Conservation (phyloP, 2,113 vertebrate genomes). For the Stigmatopora nigra region DNA sequence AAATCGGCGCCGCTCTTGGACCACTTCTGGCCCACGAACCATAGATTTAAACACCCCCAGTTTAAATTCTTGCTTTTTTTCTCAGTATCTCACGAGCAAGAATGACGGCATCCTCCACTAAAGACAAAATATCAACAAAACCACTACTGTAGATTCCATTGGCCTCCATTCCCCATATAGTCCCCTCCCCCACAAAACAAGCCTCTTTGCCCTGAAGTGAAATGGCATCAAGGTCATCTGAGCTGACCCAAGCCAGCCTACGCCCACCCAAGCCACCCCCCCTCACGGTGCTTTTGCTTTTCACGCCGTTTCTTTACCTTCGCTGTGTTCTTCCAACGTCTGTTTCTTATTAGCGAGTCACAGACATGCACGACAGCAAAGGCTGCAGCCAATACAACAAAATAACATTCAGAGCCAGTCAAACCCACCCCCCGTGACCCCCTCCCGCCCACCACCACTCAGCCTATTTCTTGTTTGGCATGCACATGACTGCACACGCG, state of each 20-base stretch:
- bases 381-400: slow-evolving; percentile 9
- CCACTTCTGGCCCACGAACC: too few species aligned
- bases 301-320: slow-evolving; percentile 23
- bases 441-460: background rate
- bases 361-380: background rate
- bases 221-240: slow-evolving; percentile 65
- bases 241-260: slow-evolving; percentile 28
- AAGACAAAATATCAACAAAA: slow-evolving; percentile 49
- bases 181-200: slow-evolving; percentile 4
- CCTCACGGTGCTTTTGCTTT: slow-evolving; percentile 4
- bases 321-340: slow-evolving; percentile 1
- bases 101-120: slow-evolving; percentile 12
- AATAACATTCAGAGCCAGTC: background rate
- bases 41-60: too few species aligned
- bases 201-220: slow-evolving; percentile 35
- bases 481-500: slow-evolving; percentile 11
- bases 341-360: slow-evolving; percentile 18
- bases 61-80: background rate
- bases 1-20: too few species aligned
- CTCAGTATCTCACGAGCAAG: slow-evolving; percentile 21
- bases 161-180: slow-evolving; percentile 5
- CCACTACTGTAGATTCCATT: slow-evolving; percentile 9
- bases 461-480: background rate
- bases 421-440: background rate
- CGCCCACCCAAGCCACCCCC: slow-evolving; percentile 2